A percentile compares a stretch with the other conserved stretches of the same genome.
Conservation (phyloP, 2,113 vertebrate genomes). For the Myotis brandtii region DNA sequence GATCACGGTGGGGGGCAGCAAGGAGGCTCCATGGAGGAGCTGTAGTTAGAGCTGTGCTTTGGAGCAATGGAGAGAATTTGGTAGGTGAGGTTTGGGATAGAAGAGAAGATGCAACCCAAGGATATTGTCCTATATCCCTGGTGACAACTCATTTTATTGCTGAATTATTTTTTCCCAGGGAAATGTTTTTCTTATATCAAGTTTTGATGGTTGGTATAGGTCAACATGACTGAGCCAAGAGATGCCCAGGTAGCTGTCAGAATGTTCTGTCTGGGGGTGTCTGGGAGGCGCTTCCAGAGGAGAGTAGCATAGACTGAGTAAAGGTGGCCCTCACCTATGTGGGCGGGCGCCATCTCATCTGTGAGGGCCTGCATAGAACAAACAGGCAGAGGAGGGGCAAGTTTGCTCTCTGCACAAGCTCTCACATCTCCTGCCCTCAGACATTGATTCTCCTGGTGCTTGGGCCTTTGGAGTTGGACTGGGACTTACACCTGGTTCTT, state of each 20-base stretch:
- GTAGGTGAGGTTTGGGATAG: background rate
- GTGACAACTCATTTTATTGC: background rate
- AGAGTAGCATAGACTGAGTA: background rate
- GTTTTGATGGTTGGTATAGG: background rate
- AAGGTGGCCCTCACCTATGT: too few relatives aligned
- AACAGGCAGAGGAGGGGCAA: background rate
- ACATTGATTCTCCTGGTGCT: background rate
- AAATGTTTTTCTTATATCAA: background rate
- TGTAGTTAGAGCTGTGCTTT: background rate
- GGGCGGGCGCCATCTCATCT: background rate
- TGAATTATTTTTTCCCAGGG: background rate
- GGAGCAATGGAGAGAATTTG: background rate
- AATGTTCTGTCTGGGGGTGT: background rate
- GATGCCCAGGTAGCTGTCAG: background rate
- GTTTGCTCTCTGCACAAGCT: background rate
- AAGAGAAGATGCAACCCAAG: background rate
- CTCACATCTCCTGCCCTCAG: background rate
- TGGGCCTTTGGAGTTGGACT: background rate
- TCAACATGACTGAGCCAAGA: background rate
- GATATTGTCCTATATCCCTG: background rate
- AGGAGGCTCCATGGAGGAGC: rapidly evolving
- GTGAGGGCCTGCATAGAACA: background rate
- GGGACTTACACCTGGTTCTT: background rate
- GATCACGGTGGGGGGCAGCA: rapidly evolving
- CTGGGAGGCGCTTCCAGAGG: background rate